A percentile compares a stretch with the other conserved stretches of the same genome.
Evolutionary conservation across 1,140 invertebrate species (phyloP).

Genomic region (Trichogramma pretiosum): DNA sequence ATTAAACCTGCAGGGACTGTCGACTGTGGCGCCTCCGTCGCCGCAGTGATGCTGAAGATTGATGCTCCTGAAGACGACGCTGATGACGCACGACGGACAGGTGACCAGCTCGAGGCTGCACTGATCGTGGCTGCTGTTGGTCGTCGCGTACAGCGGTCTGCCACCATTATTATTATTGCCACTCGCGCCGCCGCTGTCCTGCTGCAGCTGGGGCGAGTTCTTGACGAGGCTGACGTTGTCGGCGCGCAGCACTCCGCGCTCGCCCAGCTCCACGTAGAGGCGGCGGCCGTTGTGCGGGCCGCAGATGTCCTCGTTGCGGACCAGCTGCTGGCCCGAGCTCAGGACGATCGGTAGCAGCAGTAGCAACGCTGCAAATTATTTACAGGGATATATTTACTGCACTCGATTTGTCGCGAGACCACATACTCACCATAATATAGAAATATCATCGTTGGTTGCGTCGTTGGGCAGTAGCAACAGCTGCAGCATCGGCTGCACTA

Average conservation of each 20-base stretch:
- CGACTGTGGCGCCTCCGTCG: constrained; percentile 34
- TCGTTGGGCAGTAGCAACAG: too few relatives aligned
- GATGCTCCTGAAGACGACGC: constrained; percentile 51
- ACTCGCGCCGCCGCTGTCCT: constrained; percentile 14
- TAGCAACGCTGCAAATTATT: constrained; percentile 26
- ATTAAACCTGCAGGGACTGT: constrained; percentile 37
- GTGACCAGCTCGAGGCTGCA: constrained; percentile 62
- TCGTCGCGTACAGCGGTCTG: constrained; percentile 22
- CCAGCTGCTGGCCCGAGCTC: constrained; percentile 22
- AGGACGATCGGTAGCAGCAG: constrained; percentile 15
- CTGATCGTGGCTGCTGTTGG: constrained; percentile 45
- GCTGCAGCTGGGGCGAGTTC: constrained; percentile 25
- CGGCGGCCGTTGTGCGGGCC: constrained; percentile 51
- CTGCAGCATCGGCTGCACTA: too few relatives aligned
- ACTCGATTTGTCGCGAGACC: too few relatives aligned
- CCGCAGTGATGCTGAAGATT: constrained; percentile 39
- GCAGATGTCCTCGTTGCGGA: constrained; percentile 52
- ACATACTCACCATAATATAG: too few relatives aligned
- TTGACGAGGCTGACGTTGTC: constrained; percentile 45
- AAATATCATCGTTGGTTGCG: too few relatives aligned
- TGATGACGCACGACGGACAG: constrained; percentile 61
- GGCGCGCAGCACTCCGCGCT: constrained; percentile 49
- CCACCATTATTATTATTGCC: too few relatives aligned
- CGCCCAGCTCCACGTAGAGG: constrained; percentile 54
- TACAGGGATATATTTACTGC: constrained; percentile 55